phyloP scores from a whole-genome alignment of 2,888 invertebrate species.

The Dioctria rufipes region DNA sequence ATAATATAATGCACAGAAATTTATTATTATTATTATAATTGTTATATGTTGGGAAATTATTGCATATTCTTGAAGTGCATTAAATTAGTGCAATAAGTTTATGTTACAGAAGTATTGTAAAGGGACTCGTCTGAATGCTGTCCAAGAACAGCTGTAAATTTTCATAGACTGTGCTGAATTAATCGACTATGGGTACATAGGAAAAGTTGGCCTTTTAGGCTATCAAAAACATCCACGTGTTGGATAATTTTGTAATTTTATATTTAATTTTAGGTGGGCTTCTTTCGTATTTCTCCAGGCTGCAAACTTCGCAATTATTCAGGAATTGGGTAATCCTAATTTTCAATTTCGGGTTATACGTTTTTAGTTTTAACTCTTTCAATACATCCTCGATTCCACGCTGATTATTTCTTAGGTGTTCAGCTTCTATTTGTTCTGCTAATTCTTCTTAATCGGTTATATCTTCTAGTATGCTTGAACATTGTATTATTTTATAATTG shows the following conservation, averaged over 20 bases:
- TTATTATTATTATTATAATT: no score
- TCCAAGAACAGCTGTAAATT: neutral
- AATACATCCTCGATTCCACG: slow-evolving; percentile 6
- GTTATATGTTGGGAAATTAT: no score
- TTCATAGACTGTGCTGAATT: no score
- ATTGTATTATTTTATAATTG: no score
- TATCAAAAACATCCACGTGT: slow-evolving; percentile 58
- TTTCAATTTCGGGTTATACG: neutral
- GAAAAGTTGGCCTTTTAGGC: no score
- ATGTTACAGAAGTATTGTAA: neutral
- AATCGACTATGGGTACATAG: neutral
- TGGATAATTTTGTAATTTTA: slow-evolving; percentile 60
- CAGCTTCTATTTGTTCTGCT: neutral
- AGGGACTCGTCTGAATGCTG: neutral
- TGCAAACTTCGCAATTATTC: slow-evolving; percentile 30
- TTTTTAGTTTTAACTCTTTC: neutral
- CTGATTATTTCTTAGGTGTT: slow-evolving; percentile 53
- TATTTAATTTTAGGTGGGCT: slow-evolving; percentile 52
- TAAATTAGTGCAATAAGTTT: no score
- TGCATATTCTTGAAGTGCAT: no score
- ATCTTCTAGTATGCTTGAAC: neutral
- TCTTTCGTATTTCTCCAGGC: slow-evolving; percentile 9
- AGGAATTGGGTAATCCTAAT: slow-evolving; percentile 4
- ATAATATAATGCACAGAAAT: no score
- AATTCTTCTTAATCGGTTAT: slow-evolving; percentile 17